Percentiles rank a stretch among this genome's conserved stretches.
Evolutionary conservation across 2,113 vertebrate genomes (phyloP).

Genomic region (Leptodactylus fuscus): DNA sequence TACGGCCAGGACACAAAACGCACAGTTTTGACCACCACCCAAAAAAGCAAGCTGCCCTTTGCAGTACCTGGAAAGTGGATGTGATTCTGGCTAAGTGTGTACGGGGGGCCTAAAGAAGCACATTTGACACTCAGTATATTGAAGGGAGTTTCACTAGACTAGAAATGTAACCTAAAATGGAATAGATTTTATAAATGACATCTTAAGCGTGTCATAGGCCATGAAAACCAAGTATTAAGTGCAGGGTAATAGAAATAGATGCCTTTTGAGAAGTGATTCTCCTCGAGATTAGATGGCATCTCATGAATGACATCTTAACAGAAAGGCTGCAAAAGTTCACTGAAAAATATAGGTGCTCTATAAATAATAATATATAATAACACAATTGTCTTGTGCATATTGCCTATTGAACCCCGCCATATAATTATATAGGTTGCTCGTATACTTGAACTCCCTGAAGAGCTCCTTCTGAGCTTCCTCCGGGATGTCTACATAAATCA

Average conservation of each 20-base stretch:
- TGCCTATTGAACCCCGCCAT: background rate
- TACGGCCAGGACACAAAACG: no score
- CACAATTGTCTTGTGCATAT: background rate
- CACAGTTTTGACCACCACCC: no score
- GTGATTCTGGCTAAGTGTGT: no score
- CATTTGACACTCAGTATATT: no score
- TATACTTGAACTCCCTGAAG: background rate
- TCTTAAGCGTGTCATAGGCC: no score
- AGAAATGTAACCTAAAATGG: no score
- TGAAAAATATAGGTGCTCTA: background rate
- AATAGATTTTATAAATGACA: no score
- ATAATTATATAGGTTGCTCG: background rate
- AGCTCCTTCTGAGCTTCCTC: background rate
- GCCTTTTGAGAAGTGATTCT: background rate
- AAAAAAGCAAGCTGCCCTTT: no score
- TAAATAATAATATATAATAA: slow-evolving; percentile 15
- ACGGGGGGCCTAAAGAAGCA: no score
- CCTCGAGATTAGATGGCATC: background rate
- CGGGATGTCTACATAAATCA: slow-evolving; percentile 17
- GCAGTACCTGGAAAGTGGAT: no score
- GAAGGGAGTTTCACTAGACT: no score
- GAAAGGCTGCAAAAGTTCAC: background rate
- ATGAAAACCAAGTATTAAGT: background rate
- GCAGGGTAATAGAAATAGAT: background rate
- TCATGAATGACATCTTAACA: background rate